Conservation (phyloP, 2,797 vertebrate genomes). For the Taeniopygia guttata region DNA sequence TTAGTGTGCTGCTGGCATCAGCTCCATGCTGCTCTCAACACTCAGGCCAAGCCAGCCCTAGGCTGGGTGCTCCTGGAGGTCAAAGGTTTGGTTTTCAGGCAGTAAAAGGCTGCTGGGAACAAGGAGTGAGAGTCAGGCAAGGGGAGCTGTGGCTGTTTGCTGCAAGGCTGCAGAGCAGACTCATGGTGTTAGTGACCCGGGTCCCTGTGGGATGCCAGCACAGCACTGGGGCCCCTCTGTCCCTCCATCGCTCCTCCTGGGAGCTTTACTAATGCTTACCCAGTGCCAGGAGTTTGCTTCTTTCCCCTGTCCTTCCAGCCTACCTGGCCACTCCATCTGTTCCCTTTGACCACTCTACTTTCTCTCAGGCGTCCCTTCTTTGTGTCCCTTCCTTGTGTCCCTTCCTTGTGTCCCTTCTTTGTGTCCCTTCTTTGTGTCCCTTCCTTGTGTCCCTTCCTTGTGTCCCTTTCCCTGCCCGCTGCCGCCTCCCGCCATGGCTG, state of each 20-base stretch:
- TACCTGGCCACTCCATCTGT: neutral
- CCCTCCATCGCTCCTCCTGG: neutral
- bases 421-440: neutral
- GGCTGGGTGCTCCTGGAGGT: neutral
- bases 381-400: neutral
- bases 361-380: neutral
- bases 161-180: neutral
- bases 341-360: neutral
- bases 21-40: neutral
- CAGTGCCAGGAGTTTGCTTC: accelerated
- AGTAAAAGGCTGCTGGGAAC: neutral
- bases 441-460: neutral
- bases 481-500: neutral
- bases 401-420: neutral
- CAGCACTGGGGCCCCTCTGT: accelerated
- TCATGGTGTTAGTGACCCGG: accelerated
- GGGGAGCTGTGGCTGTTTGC: neutral
- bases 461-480: neutral
- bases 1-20: neutral
- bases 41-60: neutral
- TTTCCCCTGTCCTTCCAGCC: neutral
- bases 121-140: neutral
- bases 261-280: neutral
- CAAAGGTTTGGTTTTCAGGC: neutral
- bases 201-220: neutral